A percentile compares a stretch with the other conserved stretches of the same genome.
These are phyloP conservation scores for Parapristionchus giblindavisi DNA, from an alignment of 2,888 invertebrate species.

Conservation along the genomic window DNA sequence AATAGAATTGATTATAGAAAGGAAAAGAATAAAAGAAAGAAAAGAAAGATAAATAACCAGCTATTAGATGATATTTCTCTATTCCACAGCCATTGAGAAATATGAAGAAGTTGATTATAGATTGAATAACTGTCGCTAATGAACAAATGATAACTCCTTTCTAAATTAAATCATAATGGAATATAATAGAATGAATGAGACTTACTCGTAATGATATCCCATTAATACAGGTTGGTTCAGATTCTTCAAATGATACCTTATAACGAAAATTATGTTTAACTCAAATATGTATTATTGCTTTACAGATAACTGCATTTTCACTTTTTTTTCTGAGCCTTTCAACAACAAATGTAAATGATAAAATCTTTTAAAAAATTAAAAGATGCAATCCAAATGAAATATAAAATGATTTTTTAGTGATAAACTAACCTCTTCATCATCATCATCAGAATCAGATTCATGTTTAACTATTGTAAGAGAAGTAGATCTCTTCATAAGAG, in stretches of 20 bases:
- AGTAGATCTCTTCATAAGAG: conserved; percentile 15
- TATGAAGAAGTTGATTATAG: conserved; percentile 35
- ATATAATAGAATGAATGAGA: neutral
- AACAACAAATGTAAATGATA: no score
- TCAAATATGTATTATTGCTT: neutral
- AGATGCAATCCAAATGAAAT: neutral
- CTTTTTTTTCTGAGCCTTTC: no score
- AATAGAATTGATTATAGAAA: neutral
- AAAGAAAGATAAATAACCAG: neutral
- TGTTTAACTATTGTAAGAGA: conserved; percentile 23
- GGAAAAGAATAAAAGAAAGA: neutral
- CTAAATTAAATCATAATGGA: neutral
- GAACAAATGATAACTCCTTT: neutral
- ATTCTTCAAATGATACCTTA: neutral
- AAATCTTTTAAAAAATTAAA: no score
- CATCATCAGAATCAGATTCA: conserved; percentile 19
- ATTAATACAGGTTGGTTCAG: neutral
- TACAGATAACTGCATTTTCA: no score
- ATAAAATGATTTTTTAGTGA: neutral
- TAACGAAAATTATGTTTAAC: neutral
- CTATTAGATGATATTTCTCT: conserved; percentile 8
- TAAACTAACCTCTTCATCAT: conserved; percentile 27
- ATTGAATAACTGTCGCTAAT: conserved; percentile 20
- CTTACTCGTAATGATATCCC: neutral
- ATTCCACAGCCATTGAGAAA: conserved; percentile 33